Evolutionary conservation across 2,888 invertebrate species (phyloP), one percentile per base, ranked within the genome.

Genomic region (Pyrrhia umbra): DNA sequence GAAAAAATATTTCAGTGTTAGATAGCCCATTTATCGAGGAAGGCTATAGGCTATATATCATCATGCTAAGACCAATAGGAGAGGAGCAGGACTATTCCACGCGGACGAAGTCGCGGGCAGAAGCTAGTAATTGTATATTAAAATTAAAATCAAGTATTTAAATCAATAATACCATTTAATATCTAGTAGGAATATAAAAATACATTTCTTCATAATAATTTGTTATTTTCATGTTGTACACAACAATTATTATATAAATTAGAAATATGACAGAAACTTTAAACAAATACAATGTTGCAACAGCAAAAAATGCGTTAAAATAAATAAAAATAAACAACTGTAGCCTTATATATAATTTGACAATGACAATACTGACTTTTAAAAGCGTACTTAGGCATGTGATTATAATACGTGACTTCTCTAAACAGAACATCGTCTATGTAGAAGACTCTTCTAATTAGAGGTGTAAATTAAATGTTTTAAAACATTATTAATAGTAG

Each of bases 101-200:
- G n/a, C n/a, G n/a, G n/a, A n/a, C n/a, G n/a, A n/a, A n/a, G n/a
- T n/a, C n/a, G n/a, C n/a, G n/a, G n/a, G n/a, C n/a, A n/a, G n/a
- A n/a, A n/a, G n/a, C n/a, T n/a, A n/a, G 23, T 23, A 23, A 2
- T 23, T 23, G 6, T 2, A 23, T 23, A 23, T 23, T 2, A 2
- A 64, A 64, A 65, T 58, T 25, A 65, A 65, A 58, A 27, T 5
- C 15, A 23, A 15, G 15, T 0, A 3, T 18, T 21, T 2, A 3
- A 10, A 5, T 23, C 23, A 4, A 4, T 6, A 4, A 15, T 37
- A 0, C 8, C 4, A 16, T 23, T 18, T 65, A 49, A 13, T 52
- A 15, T 4, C 9, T 42, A 27, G n/a, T 52, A 52, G 15, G 25
- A 60, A 60, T 67, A 67, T 8, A 47, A 66, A 67, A 60, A 39